phyloP scores from a whole-genome alignment of 2,797 vertebrate species.

The Pipistrellus kuhlii region DNA sequence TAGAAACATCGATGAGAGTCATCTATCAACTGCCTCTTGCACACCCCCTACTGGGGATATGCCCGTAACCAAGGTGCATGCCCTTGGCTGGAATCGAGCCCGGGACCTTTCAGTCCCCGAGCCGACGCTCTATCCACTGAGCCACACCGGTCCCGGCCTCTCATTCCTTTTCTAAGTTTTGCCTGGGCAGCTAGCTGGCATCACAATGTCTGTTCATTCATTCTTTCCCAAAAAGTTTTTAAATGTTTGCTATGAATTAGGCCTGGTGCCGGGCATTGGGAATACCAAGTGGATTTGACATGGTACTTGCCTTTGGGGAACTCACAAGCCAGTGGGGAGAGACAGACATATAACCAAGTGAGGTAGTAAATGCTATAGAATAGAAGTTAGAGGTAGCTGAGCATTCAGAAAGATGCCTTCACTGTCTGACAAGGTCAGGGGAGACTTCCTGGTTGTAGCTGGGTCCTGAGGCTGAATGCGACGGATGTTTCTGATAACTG shows the following conservation, averaged over 20 bases:
- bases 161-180: not conserved
- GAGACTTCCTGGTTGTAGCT: not conserved
- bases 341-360: not conserved
- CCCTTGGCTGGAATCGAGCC: too few species aligned
- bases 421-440: not conserved
- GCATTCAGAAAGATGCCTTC: not conserved
- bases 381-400: not conserved
- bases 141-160: not conserved
- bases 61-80: too few species aligned
- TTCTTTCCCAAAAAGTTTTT: not conserved
- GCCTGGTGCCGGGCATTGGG: not conserved
- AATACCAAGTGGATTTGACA: not conserved
- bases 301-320: not conserved
- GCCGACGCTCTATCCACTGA: too few species aligned
- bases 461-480: not conserved
- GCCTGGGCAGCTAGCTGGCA: not conserved
- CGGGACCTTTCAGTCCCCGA: too few species aligned
- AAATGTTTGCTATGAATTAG: not conserved
- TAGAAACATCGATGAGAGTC: too few species aligned
- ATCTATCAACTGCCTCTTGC: too few species aligned
- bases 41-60: too few species aligned
- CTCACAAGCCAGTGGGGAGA: not conserved
- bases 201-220: not conserved
- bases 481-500: not conserved
- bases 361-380: not conserved